phyloP scores from a whole-genome alignment of 2,888 invertebrate genomes.

The Ennomos fuscantarius region DNA sequence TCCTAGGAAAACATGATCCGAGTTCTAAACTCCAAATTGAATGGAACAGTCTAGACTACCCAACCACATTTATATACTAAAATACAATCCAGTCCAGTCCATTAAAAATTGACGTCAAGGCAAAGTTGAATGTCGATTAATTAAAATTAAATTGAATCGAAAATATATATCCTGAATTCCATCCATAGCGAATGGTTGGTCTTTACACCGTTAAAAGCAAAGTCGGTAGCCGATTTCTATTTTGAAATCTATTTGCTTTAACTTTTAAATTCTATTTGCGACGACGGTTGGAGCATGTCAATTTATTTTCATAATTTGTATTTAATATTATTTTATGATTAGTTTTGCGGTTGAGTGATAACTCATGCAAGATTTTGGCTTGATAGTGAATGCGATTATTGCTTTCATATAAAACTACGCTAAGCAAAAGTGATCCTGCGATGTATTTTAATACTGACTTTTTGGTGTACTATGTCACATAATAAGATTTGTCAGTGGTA shows the following conservation, averaged over 20 bases:
- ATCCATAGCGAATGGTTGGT: conserved; percentile 65
- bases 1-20: conserved; percentile 2
- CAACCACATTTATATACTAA: conserved; percentile 5
- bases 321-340: too few species aligned
- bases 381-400: too few species aligned
- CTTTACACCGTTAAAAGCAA: conserved; percentile 68
- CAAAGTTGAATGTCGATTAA: conserved; percentile 49
- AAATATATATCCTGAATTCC: conserved; percentile 60
- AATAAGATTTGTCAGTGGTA: too few species aligned
- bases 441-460: too few species aligned
- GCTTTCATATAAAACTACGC: too few species aligned
- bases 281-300: conserved; percentile 14
- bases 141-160: conserved; percentile 62
- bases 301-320: not conserved
- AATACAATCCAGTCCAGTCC: conserved; percentile 11
- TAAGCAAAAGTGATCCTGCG: too few species aligned
- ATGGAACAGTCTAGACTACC: conserved; percentile 15
- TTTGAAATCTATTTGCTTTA: conserved; percentile 59
- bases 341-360: too few species aligned
- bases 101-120: conserved; percentile 27
- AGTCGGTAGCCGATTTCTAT: conserved; percentile 68
- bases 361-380: too few species aligned
- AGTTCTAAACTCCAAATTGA: conserved; percentile 6
- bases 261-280: conserved; percentile 53
- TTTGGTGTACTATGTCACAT: too few species aligned